Conservation (phyloP, 2,888 invertebrate species). For the Lochmaea crataegi region DNA sequence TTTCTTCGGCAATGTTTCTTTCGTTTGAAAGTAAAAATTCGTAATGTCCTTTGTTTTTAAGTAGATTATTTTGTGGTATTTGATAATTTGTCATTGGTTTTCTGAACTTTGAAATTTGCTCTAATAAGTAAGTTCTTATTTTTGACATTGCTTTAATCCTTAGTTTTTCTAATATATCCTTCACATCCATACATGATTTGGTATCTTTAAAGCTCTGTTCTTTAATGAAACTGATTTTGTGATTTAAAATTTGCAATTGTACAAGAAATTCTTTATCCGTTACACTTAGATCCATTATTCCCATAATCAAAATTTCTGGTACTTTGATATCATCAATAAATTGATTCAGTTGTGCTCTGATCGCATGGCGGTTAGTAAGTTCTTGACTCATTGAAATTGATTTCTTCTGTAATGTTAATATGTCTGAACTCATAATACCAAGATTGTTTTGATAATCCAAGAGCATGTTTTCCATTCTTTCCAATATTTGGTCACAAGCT, state of each 20-base stretch:
- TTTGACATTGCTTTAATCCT: conserved; percentile 95
- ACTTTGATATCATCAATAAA: conserved; percentile 99
- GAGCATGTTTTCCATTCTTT: conserved; percentile 82
- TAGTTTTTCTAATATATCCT: conserved; percentile 93
- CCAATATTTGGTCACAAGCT: conserved; percentile 94
- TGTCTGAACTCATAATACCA: conserved; percentile 97
- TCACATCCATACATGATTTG: conserved; percentile 89
- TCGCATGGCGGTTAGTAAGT: conserved; percentile 93
- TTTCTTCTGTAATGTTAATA: conserved; percentile 92
- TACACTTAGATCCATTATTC: conserved; percentile 91
- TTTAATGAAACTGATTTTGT: conserved; percentile 95
- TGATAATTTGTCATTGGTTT: conserved; percentile 99
- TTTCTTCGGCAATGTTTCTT: conserved; percentile 93
- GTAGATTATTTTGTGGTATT: conserved; percentile 96
- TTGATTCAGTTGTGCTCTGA: conserved; percentile 94
- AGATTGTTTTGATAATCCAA: conserved; percentile 88
- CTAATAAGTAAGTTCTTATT: conserved; percentile 91
- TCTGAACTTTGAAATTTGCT: conserved; percentile 96
- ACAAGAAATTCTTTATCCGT: conserved; percentile 94
- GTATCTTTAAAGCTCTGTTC: conserved; percentile 93
- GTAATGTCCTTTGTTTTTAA: conserved; percentile 98
- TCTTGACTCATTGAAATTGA: conserved; percentile 97
- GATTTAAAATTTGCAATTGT: conserved; percentile 92
- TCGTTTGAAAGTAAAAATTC: conserved; percentile 97
- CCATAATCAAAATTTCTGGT: conserved; percentile 91